Base-by-base conservation (phyloP, 2,888 invertebrate genomes). In the Aphidius colemani region DNA sequence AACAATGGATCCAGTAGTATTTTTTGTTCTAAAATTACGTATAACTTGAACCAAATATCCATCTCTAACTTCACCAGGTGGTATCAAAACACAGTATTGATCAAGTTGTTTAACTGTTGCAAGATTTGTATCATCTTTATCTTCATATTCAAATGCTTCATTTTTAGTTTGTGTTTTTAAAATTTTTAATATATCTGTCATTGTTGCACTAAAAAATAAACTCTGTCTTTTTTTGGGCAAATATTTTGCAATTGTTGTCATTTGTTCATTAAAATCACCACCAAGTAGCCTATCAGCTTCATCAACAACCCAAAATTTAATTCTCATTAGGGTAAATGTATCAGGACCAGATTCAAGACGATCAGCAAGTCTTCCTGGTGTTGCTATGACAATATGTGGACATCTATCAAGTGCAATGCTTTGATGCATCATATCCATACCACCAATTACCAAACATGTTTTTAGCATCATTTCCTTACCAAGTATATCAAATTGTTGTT, bases 301-400 rank as follows among this genome's bases (percentile, higher is more conserved):
- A 84, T 99, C 99, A 60, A 99, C 82, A 0, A 99, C 96, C 72
- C 98, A 84, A 84, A 91, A 95, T 75, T 92, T 89, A 1, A 96
- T 87, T 73, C 88, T 90, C 72, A 88, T 88, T 71, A 96, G 87
- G 3, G 89, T 88, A 75, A 93, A 93, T 11, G 93, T 93, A 70
- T 93, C 87, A 5, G 30, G 30, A 77, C 95, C 94, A 72, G 94
- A 94, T 60, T 92, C 89, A 8, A 98, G 86, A 79, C 97, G 96
- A 82, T 98, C 98, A 0, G 95, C 94, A 48, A 99, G 83, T 13
- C 98, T 85, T 1, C 99, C 99, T 0, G 99, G 98, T 80, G 98
- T 98, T 0, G 98, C 95, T 0, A 99, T 92, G 2, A 99, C 93
- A 71, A 99, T 90, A 80, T 99, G 98, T 0, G 98, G 98, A 61